Percentiles rank a stretch among this genome's conserved stretches.
These are phyloP conservation scores for Emmelina monodactyla DNA, from an alignment of 2,888 invertebrate species.

Conservation along the genomic window DNA sequence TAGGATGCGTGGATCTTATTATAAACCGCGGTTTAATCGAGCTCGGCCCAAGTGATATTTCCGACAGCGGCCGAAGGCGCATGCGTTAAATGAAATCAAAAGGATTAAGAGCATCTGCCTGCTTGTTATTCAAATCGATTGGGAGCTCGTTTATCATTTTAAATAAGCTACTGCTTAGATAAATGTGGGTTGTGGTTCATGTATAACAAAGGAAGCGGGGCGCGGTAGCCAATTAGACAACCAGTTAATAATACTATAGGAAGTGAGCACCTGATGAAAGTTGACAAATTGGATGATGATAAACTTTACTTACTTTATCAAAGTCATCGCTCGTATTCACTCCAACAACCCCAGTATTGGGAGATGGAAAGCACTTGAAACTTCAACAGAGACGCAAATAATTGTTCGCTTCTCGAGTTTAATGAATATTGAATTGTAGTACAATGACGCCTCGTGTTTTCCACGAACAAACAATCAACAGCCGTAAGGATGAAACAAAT, in stretches of 20 bases:
- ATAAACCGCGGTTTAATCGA: constrained; percentile 42
- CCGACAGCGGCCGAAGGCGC: constrained; percentile 59
- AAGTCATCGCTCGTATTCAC: too few species aligned
- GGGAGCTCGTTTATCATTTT: constrained; percentile 64
- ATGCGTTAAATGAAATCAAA: constrained; percentile 66
- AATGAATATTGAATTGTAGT: constrained; percentile 47
- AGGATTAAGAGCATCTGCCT: constrained; percentile 67
- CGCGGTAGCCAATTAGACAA: constrained; percentile 54
- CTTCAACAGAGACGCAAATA: too few species aligned
- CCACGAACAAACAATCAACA: constrained; percentile 47
- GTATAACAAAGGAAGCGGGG: constrained; percentile 51
- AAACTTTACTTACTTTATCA: constrained; percentile 12
- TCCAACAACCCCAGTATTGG: too few species aligned
- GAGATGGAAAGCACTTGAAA: too few species aligned
- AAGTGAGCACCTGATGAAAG: constrained; percentile 23
- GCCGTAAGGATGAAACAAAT: constrained; percentile 52
- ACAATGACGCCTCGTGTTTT: constrained; percentile 42
- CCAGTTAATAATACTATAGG: constrained; percentile 38
- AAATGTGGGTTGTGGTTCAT: constrained; percentile 57
- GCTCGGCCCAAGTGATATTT: constrained; percentile 60
- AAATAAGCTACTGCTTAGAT: constrained; percentile 64
- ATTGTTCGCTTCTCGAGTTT: too few species aligned
- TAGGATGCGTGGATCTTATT: constrained; percentile 34
- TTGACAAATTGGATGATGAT: constrained; percentile 22
- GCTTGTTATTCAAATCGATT: constrained; percentile 66